These are phyloP conservation scores for Paramacrobiotus metropolitanus DNA, from an alignment of 1,140 invertebrate species.

Conservation along the genomic window DNA sequence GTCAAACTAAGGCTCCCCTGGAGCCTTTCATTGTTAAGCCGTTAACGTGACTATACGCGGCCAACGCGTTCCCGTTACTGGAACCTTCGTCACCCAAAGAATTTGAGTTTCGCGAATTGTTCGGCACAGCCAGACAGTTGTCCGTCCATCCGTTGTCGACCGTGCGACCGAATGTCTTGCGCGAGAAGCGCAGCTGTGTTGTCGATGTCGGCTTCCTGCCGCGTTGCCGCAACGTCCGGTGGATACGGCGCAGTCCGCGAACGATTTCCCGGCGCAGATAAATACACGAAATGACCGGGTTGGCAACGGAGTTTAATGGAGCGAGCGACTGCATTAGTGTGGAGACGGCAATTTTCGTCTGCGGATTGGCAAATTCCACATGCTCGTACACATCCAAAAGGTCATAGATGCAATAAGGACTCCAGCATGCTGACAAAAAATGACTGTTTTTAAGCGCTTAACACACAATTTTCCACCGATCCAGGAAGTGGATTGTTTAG, in stretches of 20 bases:
- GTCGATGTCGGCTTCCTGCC: not conserved
- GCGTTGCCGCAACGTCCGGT: not conserved
- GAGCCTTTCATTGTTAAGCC: too few species aligned
- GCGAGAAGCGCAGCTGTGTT: not conserved
- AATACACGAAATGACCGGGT: constrained; percentile 80
- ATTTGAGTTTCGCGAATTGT: not conserved
- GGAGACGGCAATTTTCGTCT: constrained; percentile 53
- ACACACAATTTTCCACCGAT: too few species aligned
- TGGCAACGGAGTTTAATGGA: constrained; percentile 74
- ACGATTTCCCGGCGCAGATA: constrained; percentile 19
- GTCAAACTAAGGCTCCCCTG: too few species aligned
- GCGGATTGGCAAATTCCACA: constrained; percentile 38
- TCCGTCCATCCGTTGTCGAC: not conserved
- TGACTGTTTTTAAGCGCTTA: not conserved
- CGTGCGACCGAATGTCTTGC: too few species aligned
- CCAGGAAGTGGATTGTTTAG: not conserved
- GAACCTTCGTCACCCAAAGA: too few species aligned
- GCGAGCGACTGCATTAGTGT: constrained; percentile 78
- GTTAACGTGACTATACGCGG: too few species aligned
- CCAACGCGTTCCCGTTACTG: too few species aligned
- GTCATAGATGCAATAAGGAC: constrained; percentile 79
- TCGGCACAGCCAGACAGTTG: not conserved
- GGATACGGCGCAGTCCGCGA: not conserved
- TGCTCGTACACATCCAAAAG: constrained; percentile 66
- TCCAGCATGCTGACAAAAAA: constrained; percentile 43